Evolutionary conservation across 2,888 invertebrate species (phyloP).

Genomic region (Oxytorus armatus): DNA sequence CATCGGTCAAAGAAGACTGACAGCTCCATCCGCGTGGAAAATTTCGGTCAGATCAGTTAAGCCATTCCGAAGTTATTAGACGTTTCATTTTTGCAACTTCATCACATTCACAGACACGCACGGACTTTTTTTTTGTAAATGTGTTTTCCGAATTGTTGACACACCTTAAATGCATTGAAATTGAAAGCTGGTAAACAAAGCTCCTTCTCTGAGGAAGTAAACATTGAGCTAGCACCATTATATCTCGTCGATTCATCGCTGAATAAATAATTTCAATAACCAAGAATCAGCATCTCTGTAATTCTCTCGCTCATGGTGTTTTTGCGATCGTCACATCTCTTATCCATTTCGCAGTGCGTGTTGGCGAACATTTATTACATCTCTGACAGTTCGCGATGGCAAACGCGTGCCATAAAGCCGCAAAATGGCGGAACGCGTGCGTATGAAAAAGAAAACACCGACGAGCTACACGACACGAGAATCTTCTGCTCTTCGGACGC

Average conservation of each 20-base stretch:
- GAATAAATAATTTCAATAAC: slow-evolving; percentile 53
- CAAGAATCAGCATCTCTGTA: not conserved
- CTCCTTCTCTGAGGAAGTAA: slow-evolving; percentile 3
- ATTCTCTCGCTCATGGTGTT: slow-evolving; percentile 10
- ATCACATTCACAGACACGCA: too few relatives aligned
- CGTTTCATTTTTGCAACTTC: too few relatives aligned
- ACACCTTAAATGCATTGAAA: too few relatives aligned
- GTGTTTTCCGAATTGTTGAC: too few relatives aligned
- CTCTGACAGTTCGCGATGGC: slow-evolving; percentile 40
- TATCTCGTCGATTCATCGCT: slow-evolving; percentile 57
- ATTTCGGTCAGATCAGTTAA: too few relatives aligned
- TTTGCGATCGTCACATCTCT: slow-evolving; percentile 26
- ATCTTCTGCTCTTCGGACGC: slow-evolving; percentile 12
- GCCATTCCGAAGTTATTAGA: too few relatives aligned
- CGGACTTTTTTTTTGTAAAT: too few relatives aligned
- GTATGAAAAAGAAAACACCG: slow-evolving; percentile 37
- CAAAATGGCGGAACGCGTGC: slow-evolving; percentile 3
- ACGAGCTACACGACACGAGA: slow-evolving; percentile 24
- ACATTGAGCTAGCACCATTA: slow-evolving; percentile 22
- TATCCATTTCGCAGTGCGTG: slow-evolving; percentile 24
- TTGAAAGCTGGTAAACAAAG: too few relatives aligned
- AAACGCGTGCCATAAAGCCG: slow-evolving; percentile 12
- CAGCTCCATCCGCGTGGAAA: too few relatives aligned
- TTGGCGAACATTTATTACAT: slow-evolving; percentile 59
- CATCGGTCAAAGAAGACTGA: too few relatives aligned